A percentile compares a stretch with the other conserved stretches of the same genome.
These are phyloP conservation scores for Thalassarche chlororhynchos DNA, from an alignment of 2,113 vertebrate species.

Conservation along the genomic window DNA sequence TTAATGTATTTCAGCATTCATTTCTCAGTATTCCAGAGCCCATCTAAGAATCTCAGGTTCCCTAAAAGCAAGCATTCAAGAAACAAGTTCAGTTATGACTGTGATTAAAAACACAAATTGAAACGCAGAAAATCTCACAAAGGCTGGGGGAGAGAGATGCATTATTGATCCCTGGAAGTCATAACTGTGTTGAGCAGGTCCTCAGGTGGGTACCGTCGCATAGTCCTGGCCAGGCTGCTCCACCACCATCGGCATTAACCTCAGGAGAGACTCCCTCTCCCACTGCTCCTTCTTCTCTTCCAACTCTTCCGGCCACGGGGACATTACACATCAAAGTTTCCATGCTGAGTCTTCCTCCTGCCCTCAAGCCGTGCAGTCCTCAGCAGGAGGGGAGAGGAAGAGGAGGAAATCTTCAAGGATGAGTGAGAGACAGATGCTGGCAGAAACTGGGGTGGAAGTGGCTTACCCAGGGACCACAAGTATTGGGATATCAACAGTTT, in stretches of 20 bases:
- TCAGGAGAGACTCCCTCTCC: neutral
- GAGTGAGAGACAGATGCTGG: neutral
- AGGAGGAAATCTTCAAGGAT: neutral
- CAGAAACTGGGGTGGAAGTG: neutral
- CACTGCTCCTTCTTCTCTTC: neutral
- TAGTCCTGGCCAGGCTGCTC: neutral
- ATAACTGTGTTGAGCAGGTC: neutral
- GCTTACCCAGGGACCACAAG: neutral
- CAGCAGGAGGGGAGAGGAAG: neutral
- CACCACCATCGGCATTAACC: fast-evolving
- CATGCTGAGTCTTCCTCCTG: neutral
- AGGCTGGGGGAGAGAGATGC: neutral
- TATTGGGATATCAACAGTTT: neutral
- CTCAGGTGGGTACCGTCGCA: neutral
- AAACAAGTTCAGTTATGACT: neutral
- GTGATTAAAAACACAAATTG: neutral
- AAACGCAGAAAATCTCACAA: neutral
- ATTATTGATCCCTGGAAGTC: neutral
- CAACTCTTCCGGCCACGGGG: neutral
- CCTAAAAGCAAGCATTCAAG: neutral
- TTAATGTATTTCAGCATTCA: neutral
- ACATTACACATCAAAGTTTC: neutral
- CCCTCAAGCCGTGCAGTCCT: neutral
- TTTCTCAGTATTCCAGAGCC: neutral
- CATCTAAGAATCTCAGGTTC: neutral